A percentile compares a stretch with the other conserved stretches of the same genome.
These are phyloP conservation scores for Chlorops oryzae DNA, from an alignment of 1,140 invertebrate species.

Conservation along the genomic window DNA sequence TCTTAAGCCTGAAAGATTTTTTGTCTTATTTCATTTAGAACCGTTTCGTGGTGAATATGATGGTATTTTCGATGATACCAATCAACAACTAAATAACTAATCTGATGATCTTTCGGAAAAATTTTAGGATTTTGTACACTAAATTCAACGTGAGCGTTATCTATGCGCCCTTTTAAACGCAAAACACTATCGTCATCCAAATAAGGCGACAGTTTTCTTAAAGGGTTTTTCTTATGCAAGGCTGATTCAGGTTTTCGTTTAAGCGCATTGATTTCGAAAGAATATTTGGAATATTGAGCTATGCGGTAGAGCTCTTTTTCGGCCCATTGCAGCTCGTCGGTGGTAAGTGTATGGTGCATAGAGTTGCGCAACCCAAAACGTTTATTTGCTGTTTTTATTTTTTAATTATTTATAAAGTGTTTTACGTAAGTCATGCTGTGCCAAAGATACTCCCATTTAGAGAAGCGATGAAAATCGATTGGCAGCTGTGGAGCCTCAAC, in stretches of 20 bases:
- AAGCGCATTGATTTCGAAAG: background rate
- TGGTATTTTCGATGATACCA: no score
- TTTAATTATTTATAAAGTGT: background rate
- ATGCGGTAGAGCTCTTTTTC: background rate
- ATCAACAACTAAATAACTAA: background rate
- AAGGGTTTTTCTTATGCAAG: background rate
- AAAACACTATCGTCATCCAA: background rate
- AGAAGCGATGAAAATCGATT: no score
- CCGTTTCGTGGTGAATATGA: slow-evolving; percentile 11
- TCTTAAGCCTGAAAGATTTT: background rate
- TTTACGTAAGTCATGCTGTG: no score
- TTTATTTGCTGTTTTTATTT: background rate
- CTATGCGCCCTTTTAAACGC: slow-evolving; percentile 3
- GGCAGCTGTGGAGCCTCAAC: background rate
- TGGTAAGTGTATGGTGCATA: background rate
- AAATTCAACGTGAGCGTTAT: background rate
- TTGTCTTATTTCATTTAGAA: slow-evolving; percentile 8
- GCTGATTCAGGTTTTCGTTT: background rate
- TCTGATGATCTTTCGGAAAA: slow-evolving; percentile 5
- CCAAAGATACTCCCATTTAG: no score
- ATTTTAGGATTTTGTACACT: slow-evolving; percentile 4
- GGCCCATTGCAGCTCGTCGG: background rate
- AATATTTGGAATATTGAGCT: background rate
- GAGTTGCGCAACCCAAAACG: background rate
- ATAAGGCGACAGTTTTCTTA: no score